Evolutionary conservation across 2,113 vertebrate genomes (phyloP).

Genomic region (Lipophrys pholis): DNA sequence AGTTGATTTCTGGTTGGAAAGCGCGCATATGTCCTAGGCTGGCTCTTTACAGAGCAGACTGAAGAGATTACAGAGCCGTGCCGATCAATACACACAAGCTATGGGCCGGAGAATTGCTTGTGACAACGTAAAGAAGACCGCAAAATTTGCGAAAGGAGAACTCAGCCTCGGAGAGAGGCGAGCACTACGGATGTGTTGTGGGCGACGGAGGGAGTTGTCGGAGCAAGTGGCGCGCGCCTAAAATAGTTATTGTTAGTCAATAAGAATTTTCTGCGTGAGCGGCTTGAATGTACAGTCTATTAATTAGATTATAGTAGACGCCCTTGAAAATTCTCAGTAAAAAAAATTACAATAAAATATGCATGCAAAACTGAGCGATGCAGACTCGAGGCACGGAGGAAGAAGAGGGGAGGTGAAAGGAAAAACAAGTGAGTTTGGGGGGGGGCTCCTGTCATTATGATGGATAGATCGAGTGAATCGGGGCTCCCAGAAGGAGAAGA

Average conservation of each 20-base stretch:
- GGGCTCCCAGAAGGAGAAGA: conserved; percentile 72
- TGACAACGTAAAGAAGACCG: conserved; percentile 76
- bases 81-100: conserved; percentile 82
- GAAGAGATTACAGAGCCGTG: conserved; percentile 80
- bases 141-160: conserved; percentile 47
- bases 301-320: conserved; percentile 47
- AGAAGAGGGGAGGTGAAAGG: not conserved
- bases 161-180: conserved; percentile 21
- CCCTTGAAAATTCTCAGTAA: conserved; percentile 28
- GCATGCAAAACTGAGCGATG: conserved; percentile 17
- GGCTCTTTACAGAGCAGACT: conserved; percentile 72
- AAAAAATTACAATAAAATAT: conserved; percentile 8
- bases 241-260: conserved; percentile 71
- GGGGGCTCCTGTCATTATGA: conserved; percentile 74
- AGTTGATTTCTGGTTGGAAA: conserved; percentile 50
- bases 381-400: conserved; percentile 21
- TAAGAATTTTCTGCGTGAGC: conserved; percentile 59
- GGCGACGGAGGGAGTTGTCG: conserved; percentile 25
- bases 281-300: conserved; percentile 27
- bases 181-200: not conserved
- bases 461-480: conserved; percentile 69
- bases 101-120: conserved; percentile 83
- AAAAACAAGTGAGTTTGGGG: conserved; percentile 54
- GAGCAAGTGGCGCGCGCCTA: conserved; percentile 48
- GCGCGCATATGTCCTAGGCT: conserved; percentile 31